Base-by-base conservation (phyloP, 2,888 invertebrate genomes). In the Ditula angustiorana region DNA sequence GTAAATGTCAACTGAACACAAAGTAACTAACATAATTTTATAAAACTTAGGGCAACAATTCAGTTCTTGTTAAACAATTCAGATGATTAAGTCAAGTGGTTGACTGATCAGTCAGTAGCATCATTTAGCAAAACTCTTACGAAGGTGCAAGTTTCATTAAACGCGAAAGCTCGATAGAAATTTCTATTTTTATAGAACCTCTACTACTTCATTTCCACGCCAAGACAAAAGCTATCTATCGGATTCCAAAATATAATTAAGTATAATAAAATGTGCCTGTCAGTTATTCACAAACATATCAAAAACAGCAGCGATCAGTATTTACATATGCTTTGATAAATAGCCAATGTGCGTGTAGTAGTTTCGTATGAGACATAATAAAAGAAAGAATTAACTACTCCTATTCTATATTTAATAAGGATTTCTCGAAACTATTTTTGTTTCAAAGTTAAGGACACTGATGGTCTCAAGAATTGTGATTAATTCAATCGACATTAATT, bases 371-470 rank as follows among this genome's bases (percentile, higher is more conserved):
- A 52, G 19, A 58, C 8, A 50, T 37, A 41, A 46, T 52, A 37
- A 62, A 50, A 49, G 49, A 50, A 63, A 52, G 44, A 52, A 63
- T 33, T 50, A 52, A 63, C 33, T 35, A 57, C 44, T 50, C n/a
- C 21, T 37, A 33, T 5, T 21, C 37, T 37, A 57, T 57, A 50
- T 19, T n/a, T 50, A 21, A 50, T 28, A 55, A 37, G 24, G n/a
- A 49, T 49, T 49, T 26, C 49, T 46, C n/a, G 5, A 46, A 5
- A 21, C 49, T 26, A 26, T 33, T 21, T 16, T 41, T 23, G 28
- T 50, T 10, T 16, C 28, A 28, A 26, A 41, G 28, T 8, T 59
- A 47, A 59, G 46, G 58, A 58, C 58, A 59, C 53, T 64, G 35
- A 8, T 26, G 53, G 53, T 59, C 53, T 23, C 53, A 26, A 28